These are phyloP conservation scores for Charina bottae DNA, from an alignment of 2,113 vertebrate species.

Conservation along the genomic window DNA sequence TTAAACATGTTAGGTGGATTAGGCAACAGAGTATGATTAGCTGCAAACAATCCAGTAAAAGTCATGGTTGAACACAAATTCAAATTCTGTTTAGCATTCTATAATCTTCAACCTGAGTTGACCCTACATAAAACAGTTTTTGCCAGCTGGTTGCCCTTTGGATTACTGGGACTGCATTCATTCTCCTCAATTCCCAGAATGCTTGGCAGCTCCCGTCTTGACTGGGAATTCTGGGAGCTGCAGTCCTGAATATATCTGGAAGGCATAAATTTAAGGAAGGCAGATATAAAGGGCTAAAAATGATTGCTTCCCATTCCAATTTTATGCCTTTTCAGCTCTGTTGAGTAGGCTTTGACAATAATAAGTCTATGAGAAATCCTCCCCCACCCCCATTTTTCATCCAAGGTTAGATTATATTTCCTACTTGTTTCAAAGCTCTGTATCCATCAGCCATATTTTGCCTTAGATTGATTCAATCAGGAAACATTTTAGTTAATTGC, in stretches of 20 bases:
- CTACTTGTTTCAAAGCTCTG: neutral
- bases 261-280: neutral
- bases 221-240: neutral
- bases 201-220: neutral
- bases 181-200: neutral
- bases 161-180: neutral
- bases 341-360: neutral
- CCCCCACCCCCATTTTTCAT: neutral
- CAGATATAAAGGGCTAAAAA: neutral
- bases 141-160: neutral
- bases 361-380: neutral
- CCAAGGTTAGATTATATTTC: neutral
- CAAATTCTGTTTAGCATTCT: no score
- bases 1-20: neutral
- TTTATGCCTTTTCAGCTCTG: neutral
- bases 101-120: no score
- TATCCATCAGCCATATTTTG: neutral
- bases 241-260: neutral
- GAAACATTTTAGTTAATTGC: slow-evolving; percentile 27
- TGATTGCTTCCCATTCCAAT: neutral
- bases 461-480: slow-evolving; percentile 18
- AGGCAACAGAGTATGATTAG: no score
- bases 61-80: no score
- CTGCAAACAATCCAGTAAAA: no score
- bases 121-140: neutral